Evolutionary conservation across 2,888 invertebrate species (phyloP), one percentile per base, ranked within the genome.

Genomic region (Branchellion lobata): DNA sequence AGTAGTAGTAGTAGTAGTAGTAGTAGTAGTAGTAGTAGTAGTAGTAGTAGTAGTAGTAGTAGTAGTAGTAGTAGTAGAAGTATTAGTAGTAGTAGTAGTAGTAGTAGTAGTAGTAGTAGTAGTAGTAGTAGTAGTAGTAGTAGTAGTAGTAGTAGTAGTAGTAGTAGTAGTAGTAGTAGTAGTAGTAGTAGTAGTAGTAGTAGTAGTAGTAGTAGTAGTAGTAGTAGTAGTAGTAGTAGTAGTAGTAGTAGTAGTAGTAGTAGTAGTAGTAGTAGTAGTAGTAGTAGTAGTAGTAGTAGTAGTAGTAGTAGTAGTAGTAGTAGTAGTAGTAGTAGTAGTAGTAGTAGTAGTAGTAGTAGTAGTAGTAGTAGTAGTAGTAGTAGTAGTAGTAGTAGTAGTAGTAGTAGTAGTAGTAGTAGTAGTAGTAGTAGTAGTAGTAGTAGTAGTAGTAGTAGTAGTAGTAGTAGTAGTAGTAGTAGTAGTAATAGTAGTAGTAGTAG

Each of bases 241-340:
- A 72, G 72, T 72, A 72, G 72, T 34, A 72, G 72, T 72, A 72
- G 72, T 72, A 72, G 72, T 72, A 72, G 72, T 72, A 72, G 72
- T 72, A 72, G 72, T 72, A 72, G 72, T 72, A 27, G 72, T 72
- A 27, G 72, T 72, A 72, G 72, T 72, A 27, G 72, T 72, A 27
- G 72, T 72, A 27, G 72, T 72, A 72, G 72, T 34, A 27, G 72
- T 72, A 72, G 72, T 72, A 72, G 72, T 72, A 72, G 72, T 72
- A 72, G 72, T 72, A 72, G 72, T 72, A 72, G 72, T 72, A 72
- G 72, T 72, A 72, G 72, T 72, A 72, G 72, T 72, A 72, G 72
- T 72, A 72, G 72, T 72, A 72, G 72, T 72, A 72, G 72, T 34
- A 72, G 72, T 72, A 72, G 72, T 72, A 72, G 72, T 72, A 72